Evolutionary conservation across 2,113 vertebrate genomes (phyloP).

Genomic region (Chelonoidis abingdonii): DNA sequence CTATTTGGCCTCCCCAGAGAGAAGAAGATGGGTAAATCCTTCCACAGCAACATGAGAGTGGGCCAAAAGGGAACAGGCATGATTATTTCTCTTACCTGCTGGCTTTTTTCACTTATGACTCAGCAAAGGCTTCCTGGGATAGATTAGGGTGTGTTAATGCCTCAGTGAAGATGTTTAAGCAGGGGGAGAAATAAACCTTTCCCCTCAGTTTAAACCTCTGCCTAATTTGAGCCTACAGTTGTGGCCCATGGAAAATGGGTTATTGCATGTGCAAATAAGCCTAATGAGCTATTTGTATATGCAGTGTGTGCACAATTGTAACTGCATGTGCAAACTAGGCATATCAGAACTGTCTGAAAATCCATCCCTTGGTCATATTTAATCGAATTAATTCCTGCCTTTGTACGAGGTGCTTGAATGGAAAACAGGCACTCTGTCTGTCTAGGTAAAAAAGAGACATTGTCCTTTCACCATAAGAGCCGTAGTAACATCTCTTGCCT

Average conservation of each 20-base stretch:
- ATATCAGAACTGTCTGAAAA: not conserved
- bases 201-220: not conserved
- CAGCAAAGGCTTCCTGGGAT: not conserved
- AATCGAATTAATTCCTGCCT: not conserved
- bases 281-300: not conserved
- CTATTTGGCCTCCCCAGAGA: not conserved
- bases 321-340: not conserved
- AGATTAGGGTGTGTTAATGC: not conserved
- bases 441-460: accelerated
- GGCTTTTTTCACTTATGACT: constrained; percentile 21
- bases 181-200: accelerated
- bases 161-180: not conserved
- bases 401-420: accelerated
- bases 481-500: accelerated
- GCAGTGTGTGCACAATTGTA: not conserved
- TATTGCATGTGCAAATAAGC: not conserved
- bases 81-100: not conserved
- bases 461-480: not conserved
- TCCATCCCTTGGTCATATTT: accelerated
- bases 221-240: not conserved
- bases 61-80: not conserved
- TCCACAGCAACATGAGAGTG: not conserved
- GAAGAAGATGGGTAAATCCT: constrained; percentile 22
- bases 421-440: not conserved
- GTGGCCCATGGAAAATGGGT: not conserved